A percentile compares a stretch with the other conserved stretches of the same genome.
phyloP scores from a whole-genome alignment of 2,888 invertebrate genomes.

The Marronus borbonicus region DNA sequence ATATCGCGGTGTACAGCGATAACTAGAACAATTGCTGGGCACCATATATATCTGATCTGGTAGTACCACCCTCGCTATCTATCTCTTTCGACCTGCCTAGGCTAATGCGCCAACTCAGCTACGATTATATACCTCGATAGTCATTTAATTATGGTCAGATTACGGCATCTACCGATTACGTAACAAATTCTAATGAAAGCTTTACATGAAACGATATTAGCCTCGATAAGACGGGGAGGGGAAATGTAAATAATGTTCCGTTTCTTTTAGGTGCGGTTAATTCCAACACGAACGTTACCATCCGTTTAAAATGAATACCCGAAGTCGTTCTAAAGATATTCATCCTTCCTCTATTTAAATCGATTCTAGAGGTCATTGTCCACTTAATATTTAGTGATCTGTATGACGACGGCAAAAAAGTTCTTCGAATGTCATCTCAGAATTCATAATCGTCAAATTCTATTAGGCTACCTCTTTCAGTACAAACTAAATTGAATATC shows the following conservation, averaged over 20 bases:
- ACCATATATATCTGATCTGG: slow-evolving; percentile 21
- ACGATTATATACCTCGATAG: slow-evolving; percentile 34
- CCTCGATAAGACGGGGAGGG: background rate
- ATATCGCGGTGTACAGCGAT: slow-evolving; percentile 35
- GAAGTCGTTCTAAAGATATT: no score
- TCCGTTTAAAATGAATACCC: background rate
- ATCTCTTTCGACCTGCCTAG: slow-evolving; percentile 29
- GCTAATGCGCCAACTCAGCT: slow-evolving; percentile 37
- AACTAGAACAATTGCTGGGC: slow-evolving; percentile 37
- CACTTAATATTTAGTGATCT: no score
- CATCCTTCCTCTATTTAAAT: no score
- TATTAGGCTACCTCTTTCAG: no score
- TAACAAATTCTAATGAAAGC: slow-evolving; percentile 40
- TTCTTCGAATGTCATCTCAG: no score
- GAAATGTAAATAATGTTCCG: background rate
- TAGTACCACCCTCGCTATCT: slow-evolving; percentile 39
- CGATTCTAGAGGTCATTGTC: no score
- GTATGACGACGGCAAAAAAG: no score
- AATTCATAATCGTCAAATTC: no score
- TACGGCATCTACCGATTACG: slow-evolving; percentile 10
- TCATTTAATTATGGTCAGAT: slow-evolving; percentile 41
- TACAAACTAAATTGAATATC: no score
- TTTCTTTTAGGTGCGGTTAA: slow-evolving; percentile 1
- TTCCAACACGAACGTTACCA: background rate
- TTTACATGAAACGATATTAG: slow-evolving; percentile 20